Evolutionary conservation across 2,113 vertebrate species (phyloP).

Genomic region (Machaerirhynchus nigripectus): DNA sequence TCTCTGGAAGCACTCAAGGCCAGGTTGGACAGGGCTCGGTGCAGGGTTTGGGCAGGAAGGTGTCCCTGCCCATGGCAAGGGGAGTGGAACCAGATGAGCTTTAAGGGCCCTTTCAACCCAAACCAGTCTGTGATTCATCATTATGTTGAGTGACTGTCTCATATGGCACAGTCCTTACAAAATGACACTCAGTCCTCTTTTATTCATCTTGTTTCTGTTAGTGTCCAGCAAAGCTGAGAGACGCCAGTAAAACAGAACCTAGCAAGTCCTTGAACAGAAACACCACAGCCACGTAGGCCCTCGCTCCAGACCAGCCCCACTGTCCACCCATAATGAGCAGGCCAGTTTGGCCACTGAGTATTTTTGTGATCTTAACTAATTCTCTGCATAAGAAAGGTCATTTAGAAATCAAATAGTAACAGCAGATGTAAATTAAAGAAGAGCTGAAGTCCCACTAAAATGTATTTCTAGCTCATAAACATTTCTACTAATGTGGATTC

Average conservation of each 20-base stretch:
- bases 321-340: rapidly evolving
- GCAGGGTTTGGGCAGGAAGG: background rate
- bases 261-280: background rate
- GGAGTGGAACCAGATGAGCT: background rate
- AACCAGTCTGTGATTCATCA: background rate
- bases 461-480: background rate
- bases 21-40: rapidly evolving
- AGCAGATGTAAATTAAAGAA: background rate
- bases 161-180: background rate
- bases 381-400: background rate
- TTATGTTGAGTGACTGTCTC: background rate
- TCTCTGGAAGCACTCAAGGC: background rate
- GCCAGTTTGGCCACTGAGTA: background rate
- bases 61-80: background rate
- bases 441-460: background rate
- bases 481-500: background rate
- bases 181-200: background rate
- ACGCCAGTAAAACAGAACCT: background rate
- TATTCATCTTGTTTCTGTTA: background rate
- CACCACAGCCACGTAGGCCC: rapidly evolving
- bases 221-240: background rate
- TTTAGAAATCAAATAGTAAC: background rate
- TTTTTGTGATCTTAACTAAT: background rate
- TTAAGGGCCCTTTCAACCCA: background rate
- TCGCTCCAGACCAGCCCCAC: background rate